Percentiles rank a stretch among this genome's conserved stretches.
phyloP scores from a whole-genome alignment of 2,113 vertebrate species.

The Xiphorhynchus elegans region DNA sequence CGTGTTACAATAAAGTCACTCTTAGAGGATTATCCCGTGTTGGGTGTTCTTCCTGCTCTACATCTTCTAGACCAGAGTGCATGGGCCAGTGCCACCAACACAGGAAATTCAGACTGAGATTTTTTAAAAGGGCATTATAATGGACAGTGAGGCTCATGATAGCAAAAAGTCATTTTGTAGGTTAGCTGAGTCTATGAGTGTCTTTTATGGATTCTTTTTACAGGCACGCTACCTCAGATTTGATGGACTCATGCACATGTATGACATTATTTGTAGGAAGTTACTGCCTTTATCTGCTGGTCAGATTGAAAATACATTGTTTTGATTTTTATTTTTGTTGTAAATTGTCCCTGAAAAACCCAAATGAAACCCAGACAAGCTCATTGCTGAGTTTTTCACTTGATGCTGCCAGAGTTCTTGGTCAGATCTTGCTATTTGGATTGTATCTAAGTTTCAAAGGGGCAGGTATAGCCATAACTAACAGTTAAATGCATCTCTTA shows the following conservation, averaged over 20 bases:
- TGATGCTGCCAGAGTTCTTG: background rate
- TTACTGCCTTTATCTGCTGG: background rate
- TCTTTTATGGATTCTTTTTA: background rate
- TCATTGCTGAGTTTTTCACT: background rate
- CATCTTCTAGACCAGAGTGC: background rate
- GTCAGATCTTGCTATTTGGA: background rate
- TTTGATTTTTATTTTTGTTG: background rate
- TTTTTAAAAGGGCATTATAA: background rate
- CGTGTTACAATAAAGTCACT: background rate
- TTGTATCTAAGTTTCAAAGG: background rate
- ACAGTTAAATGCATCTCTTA: background rate
- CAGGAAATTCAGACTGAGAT: background rate
- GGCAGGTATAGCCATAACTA: background rate
- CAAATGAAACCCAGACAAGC: no score
- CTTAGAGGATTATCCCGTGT: background rate
- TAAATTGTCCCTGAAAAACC: background rate
- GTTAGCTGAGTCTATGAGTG: background rate
- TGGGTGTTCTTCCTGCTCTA: background rate
- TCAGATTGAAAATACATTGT: background rate
- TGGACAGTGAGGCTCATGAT: background rate
- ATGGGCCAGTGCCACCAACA: background rate
- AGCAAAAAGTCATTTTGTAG: background rate
- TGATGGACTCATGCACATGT: background rate
- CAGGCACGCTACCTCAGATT: background rate
- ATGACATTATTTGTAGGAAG: background rate